Evolutionary conservation across 2,797 vertebrate genomes (phyloP), one percentile per base, ranked within the genome.

Genomic region (Eidolon dupreanum): DNA sequence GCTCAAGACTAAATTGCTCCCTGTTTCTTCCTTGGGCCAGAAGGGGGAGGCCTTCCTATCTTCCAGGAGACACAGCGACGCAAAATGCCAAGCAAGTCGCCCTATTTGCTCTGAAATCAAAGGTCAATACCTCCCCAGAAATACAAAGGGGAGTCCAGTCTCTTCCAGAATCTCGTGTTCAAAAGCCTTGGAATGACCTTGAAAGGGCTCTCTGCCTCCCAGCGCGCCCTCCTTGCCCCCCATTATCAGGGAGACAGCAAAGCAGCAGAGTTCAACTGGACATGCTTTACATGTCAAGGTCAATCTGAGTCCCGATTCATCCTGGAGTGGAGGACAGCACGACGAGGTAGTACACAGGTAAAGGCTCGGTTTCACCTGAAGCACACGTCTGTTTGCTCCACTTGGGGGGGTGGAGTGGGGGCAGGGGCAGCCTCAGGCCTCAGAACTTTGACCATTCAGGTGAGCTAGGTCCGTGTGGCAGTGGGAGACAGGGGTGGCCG

Each of bases 311-410:
- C 28, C 15, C 1, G 4, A 41, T 20, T 75, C 31, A 12, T 15
- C 71, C 38, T 24, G 19, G 22, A 51, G 22, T 20, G 9, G 55
- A 13, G 38, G 53, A 12, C 33, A 13, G 10, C 3, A 6, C 10
- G 41, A 6, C 3, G 0, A 8, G 0, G 4, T 24, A 71, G 41
- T 7, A 15, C 36, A 24, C 1, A 41, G 36, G 19, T 15, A 20
- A n/a, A 33, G 51, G 16, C 22, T 66, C 4, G 0, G 57, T 6
- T 28, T 75, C 51, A 0, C 33, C 59, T 15, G 31, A 6, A 33
- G 51, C 46, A 41, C 19, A n/a, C 0, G n/a, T n/a, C 9, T 38
- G 1, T 28, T 3, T 31, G 19, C 38, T 85, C 2, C 33, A 9
- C 26, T 3, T 43, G 16, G 61, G 15, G 16, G 55, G 46, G 46